phyloP scores from a whole-genome alignment of 2,888 invertebrate genomes.

The Papilio protenor region DNA sequence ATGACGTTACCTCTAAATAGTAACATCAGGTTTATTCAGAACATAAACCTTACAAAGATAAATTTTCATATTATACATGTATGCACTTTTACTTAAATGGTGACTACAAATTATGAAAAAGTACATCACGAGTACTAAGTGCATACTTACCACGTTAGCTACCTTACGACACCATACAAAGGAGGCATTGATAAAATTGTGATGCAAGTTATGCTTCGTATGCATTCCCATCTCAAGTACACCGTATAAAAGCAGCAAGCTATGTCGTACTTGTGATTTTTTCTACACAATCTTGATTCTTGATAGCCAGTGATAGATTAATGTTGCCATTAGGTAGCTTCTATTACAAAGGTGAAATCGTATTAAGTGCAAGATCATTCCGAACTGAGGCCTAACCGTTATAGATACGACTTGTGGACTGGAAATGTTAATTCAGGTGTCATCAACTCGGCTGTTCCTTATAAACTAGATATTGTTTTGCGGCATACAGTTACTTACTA shows the following conservation, averaged over 20 bases:
- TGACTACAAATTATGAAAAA: constrained; percentile 16
- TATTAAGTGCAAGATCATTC: constrained; percentile 54
- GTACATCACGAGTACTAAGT: constrained; percentile 7
- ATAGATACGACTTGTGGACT: constrained; percentile 25
- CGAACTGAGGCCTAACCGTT: constrained; percentile 33
- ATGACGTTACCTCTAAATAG: constrained; percentile 11
- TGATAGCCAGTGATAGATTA: constrained; percentile 60
- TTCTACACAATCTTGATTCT: constrained; percentile 50
- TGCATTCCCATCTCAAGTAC: constrained; percentile 11
- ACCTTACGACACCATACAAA: constrained; percentile 39
- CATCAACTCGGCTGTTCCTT: constrained; percentile 17
- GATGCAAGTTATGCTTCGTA: constrained; percentile 18
- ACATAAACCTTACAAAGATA: constrained; percentile 5
- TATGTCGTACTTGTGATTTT: constrained; percentile 19
- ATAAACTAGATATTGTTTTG: constrained; percentile 1
- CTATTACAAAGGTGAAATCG: constrained; percentile 65
- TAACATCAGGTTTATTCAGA: constrained; percentile 5
- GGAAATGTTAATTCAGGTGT: constrained; percentile 16
- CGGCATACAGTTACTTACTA: not conserved
- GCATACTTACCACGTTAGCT: constrained; percentile 27
- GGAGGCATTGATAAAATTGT: constrained; percentile 24
- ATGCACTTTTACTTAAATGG: constrained; percentile 20
- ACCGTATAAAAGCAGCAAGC: constrained; percentile 23
- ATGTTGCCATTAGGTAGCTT: constrained; percentile 57
- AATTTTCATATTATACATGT: constrained; percentile 17